Percentiles rank a stretch among this genome's conserved stretches.
phyloP scores from a whole-genome alignment of 2,797 vertebrate genomes.

The Taenioides sp. region DNA sequence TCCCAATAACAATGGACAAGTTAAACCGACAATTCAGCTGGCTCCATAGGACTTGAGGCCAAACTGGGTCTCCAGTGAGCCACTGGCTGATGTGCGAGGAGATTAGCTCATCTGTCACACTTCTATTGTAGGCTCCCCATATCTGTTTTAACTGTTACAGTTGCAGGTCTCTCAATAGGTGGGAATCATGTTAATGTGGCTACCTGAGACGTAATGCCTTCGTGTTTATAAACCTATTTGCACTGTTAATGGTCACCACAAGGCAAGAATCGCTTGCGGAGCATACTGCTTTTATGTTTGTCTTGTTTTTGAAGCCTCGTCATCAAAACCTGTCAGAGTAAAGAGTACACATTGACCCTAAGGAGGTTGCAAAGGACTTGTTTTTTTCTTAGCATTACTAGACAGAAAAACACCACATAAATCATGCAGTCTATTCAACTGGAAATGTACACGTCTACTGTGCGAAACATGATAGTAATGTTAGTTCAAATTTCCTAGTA shows the following conservation, averaged over 20 bases:
- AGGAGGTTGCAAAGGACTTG: conserved; percentile 44
- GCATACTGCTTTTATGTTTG: conserved; percentile 21
- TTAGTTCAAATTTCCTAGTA: conserved; percentile 52
- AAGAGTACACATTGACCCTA: conserved; percentile 40
- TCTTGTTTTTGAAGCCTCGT: conserved; percentile 46
- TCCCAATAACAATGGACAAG: conserved; percentile 40
- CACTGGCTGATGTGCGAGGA: conserved; percentile 23
- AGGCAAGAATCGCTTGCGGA: conserved; percentile 41
- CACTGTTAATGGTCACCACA: conserved; percentile 11
- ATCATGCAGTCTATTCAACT: conserved; percentile 51
- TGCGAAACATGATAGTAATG: conserved; percentile 52
- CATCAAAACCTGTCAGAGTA: conserved; percentile 40
- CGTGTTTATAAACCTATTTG: conserved; percentile 22
- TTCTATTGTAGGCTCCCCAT: conserved; percentile 20
- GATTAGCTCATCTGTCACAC: conserved; percentile 44
- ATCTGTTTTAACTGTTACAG: conserved; percentile 28
- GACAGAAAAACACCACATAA: conserved; percentile 51
- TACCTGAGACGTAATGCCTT: conserved; percentile 40
- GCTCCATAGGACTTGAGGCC: conserved; percentile 35
- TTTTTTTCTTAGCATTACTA: conserved; percentile 43
- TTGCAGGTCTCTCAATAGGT: conserved; percentile 18
- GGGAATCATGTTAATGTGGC: conserved; percentile 43
- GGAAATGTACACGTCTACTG: conserved; percentile 37
- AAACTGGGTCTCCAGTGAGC: conserved; percentile 21
- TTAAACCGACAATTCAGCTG: conserved; percentile 38